phyloP scores from a whole-genome alignment of 2,113 vertebrate species.

The Anarrhichthys ocellatus region DNA sequence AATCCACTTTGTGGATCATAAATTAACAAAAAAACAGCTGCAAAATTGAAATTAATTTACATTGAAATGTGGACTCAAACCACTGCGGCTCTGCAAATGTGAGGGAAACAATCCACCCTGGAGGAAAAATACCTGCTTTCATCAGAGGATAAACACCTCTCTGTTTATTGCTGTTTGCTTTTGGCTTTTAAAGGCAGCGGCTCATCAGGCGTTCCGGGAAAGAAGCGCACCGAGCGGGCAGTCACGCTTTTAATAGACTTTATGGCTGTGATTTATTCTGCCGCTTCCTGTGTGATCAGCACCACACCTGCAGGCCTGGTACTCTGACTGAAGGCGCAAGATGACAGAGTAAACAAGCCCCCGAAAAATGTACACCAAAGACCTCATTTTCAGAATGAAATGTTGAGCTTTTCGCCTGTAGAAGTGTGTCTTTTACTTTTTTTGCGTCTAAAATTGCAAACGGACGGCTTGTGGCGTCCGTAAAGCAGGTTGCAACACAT shows the following conservation, averaged over 20 bases:
- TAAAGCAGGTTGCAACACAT: conserved; percentile 14
- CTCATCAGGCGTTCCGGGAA: conserved; percentile 3
- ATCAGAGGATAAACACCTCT: conserved; percentile 13
- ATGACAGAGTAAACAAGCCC: conserved; percentile 11
- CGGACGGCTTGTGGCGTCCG: conserved; percentile 6
- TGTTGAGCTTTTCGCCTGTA: background rate
- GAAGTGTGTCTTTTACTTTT: background rate
- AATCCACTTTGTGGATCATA: background rate
- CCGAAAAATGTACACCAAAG: background rate
- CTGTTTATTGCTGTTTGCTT: conserved; percentile 57
- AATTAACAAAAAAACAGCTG: background rate
- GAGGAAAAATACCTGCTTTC: background rate
- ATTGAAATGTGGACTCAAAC: conserved; percentile 15
- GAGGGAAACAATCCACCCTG: background rate
- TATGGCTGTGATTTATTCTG: conserved; percentile 19
- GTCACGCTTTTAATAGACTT: conserved; percentile 38
- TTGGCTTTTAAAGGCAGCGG: conserved; percentile 25
- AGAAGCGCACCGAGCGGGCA: background rate
- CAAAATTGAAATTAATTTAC: background rate
- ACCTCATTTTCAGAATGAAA: background rate
- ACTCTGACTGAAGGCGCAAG: conserved; percentile 14
- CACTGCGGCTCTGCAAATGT: background rate
- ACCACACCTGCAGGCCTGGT: conserved; percentile 27
- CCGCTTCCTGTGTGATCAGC: conserved; percentile 25
- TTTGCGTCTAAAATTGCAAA: conserved; percentile 20